Evolutionary conservation across 2,113 vertebrate genomes (phyloP).

Genomic region (Irena cyanogastra): DNA sequence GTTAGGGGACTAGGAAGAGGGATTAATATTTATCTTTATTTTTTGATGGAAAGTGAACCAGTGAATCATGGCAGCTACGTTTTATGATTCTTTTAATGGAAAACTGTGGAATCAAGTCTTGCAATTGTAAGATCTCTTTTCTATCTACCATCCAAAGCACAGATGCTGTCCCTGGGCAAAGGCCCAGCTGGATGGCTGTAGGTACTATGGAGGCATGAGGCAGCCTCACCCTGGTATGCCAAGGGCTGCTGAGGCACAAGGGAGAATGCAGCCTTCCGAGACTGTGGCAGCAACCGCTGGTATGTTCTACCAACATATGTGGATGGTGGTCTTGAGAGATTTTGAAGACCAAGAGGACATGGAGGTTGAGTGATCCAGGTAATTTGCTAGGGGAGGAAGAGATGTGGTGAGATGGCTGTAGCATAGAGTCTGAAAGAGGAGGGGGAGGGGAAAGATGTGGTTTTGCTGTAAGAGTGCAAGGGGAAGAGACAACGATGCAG

Average conservation of each 20-base stretch:
- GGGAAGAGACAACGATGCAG: background rate
- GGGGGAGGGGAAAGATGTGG: background rate
- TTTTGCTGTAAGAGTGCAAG: background rate
- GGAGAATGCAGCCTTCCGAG: background rate
- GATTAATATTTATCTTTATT: background rate
- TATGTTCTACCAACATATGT: background rate
- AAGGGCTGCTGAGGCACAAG: background rate
- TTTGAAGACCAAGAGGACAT: background rate
- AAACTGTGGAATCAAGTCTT: background rate
- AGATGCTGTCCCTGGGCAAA: background rate
- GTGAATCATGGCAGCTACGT: background rate
- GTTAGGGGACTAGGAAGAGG: background rate
- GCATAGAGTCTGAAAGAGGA: background rate
- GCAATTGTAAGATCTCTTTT: background rate
- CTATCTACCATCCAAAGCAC: background rate
- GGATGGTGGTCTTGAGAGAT: background rate
- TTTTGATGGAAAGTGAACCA: background rate
- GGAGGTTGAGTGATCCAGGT: background rate
- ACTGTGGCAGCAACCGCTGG: background rate
- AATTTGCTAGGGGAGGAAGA: background rate
- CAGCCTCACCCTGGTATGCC: accelerated
- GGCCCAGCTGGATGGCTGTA: background rate
- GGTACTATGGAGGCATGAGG: background rate
- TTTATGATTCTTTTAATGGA: background rate
- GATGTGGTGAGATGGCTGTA: background rate